Evolutionary conservation across 2,797 vertebrate species (phyloP).

Genomic region (Agapornis canus): DNA sequence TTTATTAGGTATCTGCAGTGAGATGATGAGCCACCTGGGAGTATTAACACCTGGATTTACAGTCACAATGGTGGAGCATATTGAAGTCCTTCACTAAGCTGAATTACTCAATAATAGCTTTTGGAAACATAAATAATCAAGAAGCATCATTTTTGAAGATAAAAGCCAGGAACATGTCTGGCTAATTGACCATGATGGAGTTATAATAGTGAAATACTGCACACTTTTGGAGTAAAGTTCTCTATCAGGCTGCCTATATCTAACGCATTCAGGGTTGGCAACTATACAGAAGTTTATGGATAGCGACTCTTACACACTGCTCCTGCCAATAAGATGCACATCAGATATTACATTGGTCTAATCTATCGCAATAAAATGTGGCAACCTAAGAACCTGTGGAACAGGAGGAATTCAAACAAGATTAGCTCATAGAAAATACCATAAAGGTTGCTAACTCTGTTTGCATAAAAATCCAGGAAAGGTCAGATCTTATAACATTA

Average conservation of each 20-base stretch:
- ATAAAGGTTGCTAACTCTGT: background rate
- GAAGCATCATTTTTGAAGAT: conserved; percentile 93
- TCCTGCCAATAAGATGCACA: conserved; percentile 60
- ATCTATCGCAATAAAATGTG: conserved; percentile 24
- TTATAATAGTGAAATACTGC: conserved; percentile 91
- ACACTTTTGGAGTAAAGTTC: conserved; percentile 64
- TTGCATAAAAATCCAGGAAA: background rate
- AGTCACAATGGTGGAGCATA: conserved; percentile 83
- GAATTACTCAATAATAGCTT: conserved; percentile 93
- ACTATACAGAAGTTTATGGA: conserved; percentile 55
- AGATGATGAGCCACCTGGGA: conserved; percentile 88
- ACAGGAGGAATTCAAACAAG: background rate
- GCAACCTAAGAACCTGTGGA: background rate
- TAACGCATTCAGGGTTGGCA: conserved; percentile 54
- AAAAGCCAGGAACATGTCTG: conserved; percentile 89
- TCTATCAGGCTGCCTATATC: conserved; percentile 44
- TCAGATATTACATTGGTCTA: conserved; percentile 53
- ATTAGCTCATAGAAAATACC: background rate
- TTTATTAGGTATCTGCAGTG: conserved; percentile 95
- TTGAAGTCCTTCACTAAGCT: conserved; percentile 83
- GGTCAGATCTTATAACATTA: background rate
- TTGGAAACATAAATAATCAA: conserved; percentile 93
- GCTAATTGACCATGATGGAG: conserved; percentile 96
- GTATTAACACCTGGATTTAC: conserved; percentile 94
- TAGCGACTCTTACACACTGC: conserved; percentile 14